phyloP scores from a whole-genome alignment of 2,797 vertebrate genomes.

The Cetoscarus ocellatus region DNA sequence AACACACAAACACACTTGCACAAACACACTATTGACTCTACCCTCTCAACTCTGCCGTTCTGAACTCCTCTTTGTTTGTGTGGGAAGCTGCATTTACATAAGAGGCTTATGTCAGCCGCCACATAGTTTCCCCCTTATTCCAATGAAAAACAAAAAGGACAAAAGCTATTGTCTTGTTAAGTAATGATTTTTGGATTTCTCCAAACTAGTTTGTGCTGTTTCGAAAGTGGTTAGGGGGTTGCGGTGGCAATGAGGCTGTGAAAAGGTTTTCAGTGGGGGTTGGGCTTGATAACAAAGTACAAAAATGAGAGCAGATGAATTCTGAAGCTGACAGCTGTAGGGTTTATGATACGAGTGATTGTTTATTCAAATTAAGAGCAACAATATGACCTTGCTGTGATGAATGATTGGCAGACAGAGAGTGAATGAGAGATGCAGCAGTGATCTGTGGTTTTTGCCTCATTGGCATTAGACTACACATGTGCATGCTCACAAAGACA shows the following conservation, averaged over 20 bases:
- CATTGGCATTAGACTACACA: conserved; percentile 6
- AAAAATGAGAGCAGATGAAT: conserved; percentile 61
- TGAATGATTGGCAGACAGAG: conserved; percentile 73
- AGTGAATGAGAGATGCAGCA: conserved; percentile 51
- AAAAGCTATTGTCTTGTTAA: conserved; percentile 87
- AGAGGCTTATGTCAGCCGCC: conserved; percentile 87
- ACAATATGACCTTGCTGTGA: conserved; percentile 77
- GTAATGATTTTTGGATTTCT: conserved; percentile 86
- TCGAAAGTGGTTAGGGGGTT: conserved; percentile 55
- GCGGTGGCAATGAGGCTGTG: conserved; percentile 48
- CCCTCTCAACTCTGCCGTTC: conserved; percentile 78
- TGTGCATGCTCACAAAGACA: conserved; percentile 25
- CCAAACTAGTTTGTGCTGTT: conserved; percentile 74
- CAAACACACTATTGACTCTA: conserved; percentile 69
- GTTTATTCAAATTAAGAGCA: conserved; percentile 74
- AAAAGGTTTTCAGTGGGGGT: conserved; percentile 49
- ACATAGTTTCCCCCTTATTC: conserved; percentile 75
- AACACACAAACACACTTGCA: conserved; percentile 55
- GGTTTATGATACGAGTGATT: conserved; percentile 73
- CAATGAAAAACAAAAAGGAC: conserved; percentile 84
- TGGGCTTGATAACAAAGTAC: conserved; percentile 33
- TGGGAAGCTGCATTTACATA: conserved; percentile 88
- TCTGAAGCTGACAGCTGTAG: conserved; percentile 62
- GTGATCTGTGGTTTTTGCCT: conserved; percentile 55
- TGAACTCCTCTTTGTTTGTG: conserved; percentile 87